A percentile compares a stretch with the other conserved stretches of the same genome.
Conservation (phyloP, 1,140 invertebrate species). For the Calliphora vicina region DNA sequence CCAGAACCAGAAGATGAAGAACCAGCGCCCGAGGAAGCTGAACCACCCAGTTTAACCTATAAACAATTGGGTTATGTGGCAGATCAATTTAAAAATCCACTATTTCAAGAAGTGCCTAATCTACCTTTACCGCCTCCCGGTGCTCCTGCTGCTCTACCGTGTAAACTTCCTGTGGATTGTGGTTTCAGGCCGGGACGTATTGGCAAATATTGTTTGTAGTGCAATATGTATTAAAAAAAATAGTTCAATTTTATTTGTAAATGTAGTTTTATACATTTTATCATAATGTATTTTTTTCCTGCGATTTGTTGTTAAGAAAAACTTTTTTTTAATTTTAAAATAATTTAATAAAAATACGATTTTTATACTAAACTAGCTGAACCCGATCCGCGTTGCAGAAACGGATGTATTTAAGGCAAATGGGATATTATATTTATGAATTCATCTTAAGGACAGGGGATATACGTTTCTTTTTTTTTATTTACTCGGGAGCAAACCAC, state of each 20-base stretch:
- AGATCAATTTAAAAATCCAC: constrained; percentile 58
- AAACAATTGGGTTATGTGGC: constrained; percentile 55
- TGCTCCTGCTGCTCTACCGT: constrained; percentile 1
- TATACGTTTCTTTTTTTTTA: too few species aligned
- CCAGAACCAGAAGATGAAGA: constrained; percentile 49
- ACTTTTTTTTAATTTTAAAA: too few species aligned
- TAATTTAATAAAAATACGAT: too few species aligned
- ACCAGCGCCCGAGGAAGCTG: constrained; percentile 42
- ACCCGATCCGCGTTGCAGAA: too few species aligned
- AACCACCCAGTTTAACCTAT: constrained; percentile 51
- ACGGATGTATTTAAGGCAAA: too few species aligned
- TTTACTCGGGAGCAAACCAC: too few species aligned
- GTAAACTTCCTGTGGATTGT: constrained; percentile 53
- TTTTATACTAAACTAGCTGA: too few species aligned
- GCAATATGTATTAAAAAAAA: not conserved
- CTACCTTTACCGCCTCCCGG: too few species aligned
- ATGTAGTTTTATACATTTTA: not conserved
- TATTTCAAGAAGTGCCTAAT: constrained; percentile 45
- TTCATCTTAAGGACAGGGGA: too few species aligned
- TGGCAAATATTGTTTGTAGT: constrained; percentile 38
- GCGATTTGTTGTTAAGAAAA: not conserved
- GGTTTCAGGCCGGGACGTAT: constrained; percentile 56
- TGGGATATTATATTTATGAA: too few species aligned
- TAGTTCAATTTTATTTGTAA: not conserved
- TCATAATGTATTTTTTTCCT: not conserved